These are phyloP conservation scores for Myotis lucifugus DNA, from an alignment of 2,113 vertebrate species.

Conservation along the genomic window DNA sequence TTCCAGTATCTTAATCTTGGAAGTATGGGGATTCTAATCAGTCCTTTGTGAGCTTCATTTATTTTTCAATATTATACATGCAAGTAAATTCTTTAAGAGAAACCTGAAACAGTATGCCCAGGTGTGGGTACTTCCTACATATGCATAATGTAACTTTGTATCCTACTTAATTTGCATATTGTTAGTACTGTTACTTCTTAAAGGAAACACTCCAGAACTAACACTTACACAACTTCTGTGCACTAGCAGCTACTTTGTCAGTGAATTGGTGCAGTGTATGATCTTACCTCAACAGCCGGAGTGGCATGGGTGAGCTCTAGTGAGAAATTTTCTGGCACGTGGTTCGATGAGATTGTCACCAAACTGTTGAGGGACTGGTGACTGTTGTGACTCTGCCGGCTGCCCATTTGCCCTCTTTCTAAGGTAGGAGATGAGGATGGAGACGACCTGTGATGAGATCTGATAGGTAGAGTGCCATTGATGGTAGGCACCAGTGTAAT, in stretches of 20 bases:
- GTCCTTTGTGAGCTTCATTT: not conserved
- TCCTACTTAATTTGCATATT: not conserved
- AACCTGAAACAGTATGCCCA: not conserved
- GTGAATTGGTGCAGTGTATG: not conserved
- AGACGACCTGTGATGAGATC: conserved; percentile 92
- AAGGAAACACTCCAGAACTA: not conserved
- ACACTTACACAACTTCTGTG: not conserved
- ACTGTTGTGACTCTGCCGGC: conserved; percentile 95
- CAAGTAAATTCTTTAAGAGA: not conserved
- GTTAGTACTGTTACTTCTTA: not conserved
- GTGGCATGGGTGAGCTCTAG: conserved; percentile 95
- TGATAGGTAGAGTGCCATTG: conserved; percentile 94
- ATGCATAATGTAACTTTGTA: not conserved
- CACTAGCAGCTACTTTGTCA: not conserved
- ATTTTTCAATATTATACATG: not conserved
- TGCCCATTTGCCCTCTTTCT: conserved; percentile 93
- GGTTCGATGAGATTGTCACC: conserved; percentile 98
- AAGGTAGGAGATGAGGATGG: conserved; percentile 93
- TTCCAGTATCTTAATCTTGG: not conserved
- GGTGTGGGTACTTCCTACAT: not conserved
- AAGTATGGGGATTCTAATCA: not conserved
- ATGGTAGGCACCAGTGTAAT: conserved; percentile 95
- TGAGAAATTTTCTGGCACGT: conserved; percentile 94
- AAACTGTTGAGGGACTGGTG: conserved; percentile 98
- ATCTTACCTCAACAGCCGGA: conserved; percentile 96